Conservation (phyloP, 2,113 vertebrate species). For the Lontra canadensis region DNA sequence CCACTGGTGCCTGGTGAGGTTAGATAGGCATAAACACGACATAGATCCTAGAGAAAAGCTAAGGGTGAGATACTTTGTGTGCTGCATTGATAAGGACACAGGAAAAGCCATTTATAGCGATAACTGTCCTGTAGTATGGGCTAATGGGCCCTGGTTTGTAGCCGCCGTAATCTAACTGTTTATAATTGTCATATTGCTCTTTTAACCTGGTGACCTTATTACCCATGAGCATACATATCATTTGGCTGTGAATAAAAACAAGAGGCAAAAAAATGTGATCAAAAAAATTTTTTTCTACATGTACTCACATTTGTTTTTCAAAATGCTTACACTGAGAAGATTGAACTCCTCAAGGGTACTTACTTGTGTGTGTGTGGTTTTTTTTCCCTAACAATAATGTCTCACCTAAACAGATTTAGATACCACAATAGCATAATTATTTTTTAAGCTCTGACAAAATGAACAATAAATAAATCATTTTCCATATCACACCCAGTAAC, state of each 20-base stretch:
- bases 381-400: neutral
- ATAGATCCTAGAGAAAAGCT: constrained; percentile 81
- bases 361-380: neutral
- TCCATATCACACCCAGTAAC: neutral
- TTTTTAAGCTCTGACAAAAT: constrained; percentile 33
- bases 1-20: constrained; percentile 77
- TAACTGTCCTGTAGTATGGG: constrained; percentile 79
- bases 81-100: constrained; percentile 84
- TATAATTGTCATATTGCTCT: constrained; percentile 79
- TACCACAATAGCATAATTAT: neutral
- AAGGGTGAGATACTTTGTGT: constrained; percentile 83
- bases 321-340: constrained; percentile 63
- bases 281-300: neutral
- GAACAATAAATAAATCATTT: constrained; percentile 43
- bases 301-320: constrained; percentile 55
- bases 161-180: constrained; percentile 74
- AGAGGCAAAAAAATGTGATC: constrained; percentile 52
- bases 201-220: constrained; percentile 81
- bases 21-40: constrained; percentile 82
- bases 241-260: constrained; percentile 74
- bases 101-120: constrained; percentile 86
- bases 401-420: neutral
- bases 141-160: constrained; percentile 75
- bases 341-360: constrained; percentile 30
- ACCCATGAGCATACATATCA: constrained; percentile 71